Evolutionary conservation across 2,888 invertebrate genomes (phyloP), one percentile per base, ranked within the genome.

Genomic region (Galerucella calmariensis): DNA sequence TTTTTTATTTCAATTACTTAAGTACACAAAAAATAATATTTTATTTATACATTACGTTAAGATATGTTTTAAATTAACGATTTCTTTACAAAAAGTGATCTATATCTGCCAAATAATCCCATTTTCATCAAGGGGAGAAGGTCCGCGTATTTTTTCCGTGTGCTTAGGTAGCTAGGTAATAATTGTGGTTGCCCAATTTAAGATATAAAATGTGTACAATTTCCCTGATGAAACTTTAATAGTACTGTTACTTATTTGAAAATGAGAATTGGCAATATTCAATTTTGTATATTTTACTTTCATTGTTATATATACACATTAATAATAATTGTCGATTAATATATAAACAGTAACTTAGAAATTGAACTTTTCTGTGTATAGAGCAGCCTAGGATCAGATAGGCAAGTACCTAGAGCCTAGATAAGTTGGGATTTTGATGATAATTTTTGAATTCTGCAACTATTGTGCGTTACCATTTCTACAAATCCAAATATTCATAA

Each of bases 41-140:
- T 67, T 67, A 61, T 53, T 63, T 62, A 61, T 73, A 75, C 72
- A 72, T 66, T 58, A 41, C 8, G 35, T 67, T 56, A 51, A 65
- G 75, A 75, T 75, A 75, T 75, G 75, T 73, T 67, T 59, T 35
- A 75, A 73, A 75, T 73, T 63, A 71, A 53, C n/a, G 41, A 59
- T 59, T 68, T 61, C n/a, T 69, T 66, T 58, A 71, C 65, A 70
- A 8, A 51, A 24, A 8, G n/a, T 35, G 51, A 24, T 51, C 4
- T 51, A 6, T 51, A 5, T 14, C 51, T 12, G n/a, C 51, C 51
- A 51, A 51, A 14, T 8, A 6, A 51, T n/a, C 51, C n/a, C 51
- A 51, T 51, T 51, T 51, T 51, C 51, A 14, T 1, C n/a, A n/a
- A 41, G 6, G 9, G 35, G 6, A 41, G 35, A 41, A 41, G 35